These are phyloP conservation scores for Pardosa pseudoannulata DNA, from an alignment of 2,888 invertebrate species.

Conservation along the genomic window DNA sequence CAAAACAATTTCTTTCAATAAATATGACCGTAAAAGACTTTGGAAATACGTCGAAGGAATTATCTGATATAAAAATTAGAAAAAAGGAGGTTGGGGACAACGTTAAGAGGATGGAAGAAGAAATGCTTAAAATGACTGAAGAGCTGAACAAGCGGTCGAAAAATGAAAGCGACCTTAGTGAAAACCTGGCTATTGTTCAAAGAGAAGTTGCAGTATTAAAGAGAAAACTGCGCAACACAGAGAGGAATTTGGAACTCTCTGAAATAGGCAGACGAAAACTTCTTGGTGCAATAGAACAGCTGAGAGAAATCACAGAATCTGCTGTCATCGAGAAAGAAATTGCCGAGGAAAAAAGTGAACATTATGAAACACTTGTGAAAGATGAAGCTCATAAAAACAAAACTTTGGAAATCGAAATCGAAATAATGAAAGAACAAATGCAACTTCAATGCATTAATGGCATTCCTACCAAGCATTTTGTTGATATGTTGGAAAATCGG, in stretches of 20 bases:
- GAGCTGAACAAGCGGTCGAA: neutral
- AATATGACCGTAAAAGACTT: neutral
- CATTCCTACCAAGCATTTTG: constrained; percentile 19
- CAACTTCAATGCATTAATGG: constrained; percentile 6
- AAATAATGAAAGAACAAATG: constrained; percentile 34
- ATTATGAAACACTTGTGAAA: neutral
- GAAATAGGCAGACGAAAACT: neutral
- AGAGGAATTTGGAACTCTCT: neutral
- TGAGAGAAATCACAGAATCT: constrained; percentile 19
- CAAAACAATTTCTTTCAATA: neutral
- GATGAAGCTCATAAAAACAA: neutral
- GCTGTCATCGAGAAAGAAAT: constrained; percentile 36
- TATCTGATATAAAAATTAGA: neutral
- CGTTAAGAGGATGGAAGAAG: neutral
- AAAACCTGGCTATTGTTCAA: neutral
- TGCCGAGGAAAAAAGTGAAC: constrained; percentile 9
- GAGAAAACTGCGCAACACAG: neutral
- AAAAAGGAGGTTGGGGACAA: neutral
- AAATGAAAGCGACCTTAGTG: neutral
- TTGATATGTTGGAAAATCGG: constrained; percentile 10
- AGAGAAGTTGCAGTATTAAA: neutral
- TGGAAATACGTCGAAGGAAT: neutral
- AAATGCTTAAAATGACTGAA: neutral
- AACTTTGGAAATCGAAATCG: neutral
- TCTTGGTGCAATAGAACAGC: neutral